phyloP scores from a whole-genome alignment of 2,113 vertebrate species.

The Peromyscus californicus region DNA sequence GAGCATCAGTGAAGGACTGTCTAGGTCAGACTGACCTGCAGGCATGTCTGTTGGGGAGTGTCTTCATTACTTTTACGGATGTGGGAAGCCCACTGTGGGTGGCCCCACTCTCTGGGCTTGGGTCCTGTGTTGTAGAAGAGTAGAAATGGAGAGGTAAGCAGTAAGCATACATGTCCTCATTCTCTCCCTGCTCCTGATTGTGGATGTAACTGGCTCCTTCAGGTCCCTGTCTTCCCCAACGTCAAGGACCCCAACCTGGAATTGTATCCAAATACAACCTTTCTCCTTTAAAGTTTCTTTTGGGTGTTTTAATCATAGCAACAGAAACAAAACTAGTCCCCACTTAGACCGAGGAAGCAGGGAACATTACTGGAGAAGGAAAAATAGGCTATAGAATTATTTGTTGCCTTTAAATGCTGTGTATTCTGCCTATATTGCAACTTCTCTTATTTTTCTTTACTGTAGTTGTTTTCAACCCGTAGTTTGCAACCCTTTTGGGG shows the following conservation, averaged over 20 bases:
- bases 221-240: neutral
- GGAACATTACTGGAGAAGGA: neutral
- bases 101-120: no score
- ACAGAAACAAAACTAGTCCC: neutral
- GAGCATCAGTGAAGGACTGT: neutral
- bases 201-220: neutral
- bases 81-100: neutral
- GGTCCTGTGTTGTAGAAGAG: neutral
- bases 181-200: neutral
- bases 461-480: neutral
- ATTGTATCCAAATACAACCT: neutral
- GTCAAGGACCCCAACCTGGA: neutral
- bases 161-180: neutral
- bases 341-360: neutral
- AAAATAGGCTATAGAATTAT: neutral
- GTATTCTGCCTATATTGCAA: constrained; percentile 18
- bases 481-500: neutral
- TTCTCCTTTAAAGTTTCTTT: neutral
- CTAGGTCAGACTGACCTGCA: neutral
- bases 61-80: neutral
- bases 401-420: constrained; percentile 20
- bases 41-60: neutral
- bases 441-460: constrained; percentile 32
- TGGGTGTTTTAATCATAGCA: neutral
- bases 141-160: neutral